phyloP scores from a whole-genome alignment of 2,113 vertebrate genomes.

The Symphodus melops region DNA sequence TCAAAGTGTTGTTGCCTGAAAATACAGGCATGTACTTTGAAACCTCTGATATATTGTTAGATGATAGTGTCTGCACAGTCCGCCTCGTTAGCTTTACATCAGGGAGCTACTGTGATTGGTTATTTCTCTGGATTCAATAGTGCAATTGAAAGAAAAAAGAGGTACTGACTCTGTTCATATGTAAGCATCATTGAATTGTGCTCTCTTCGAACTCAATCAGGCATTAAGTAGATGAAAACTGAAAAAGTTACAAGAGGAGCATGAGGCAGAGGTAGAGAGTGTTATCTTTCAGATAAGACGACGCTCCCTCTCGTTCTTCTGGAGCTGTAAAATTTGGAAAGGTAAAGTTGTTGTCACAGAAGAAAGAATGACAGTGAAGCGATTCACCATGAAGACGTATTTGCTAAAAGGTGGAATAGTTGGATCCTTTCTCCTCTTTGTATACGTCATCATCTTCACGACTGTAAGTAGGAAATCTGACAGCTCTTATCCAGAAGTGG shows the following conservation, averaged over 20 bases:
- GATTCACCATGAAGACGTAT: constrained; percentile 34
- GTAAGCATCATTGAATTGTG: not conserved
- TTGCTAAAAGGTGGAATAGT: constrained; percentile 19
- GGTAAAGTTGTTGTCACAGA: not conserved
- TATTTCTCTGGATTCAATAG: not conserved
- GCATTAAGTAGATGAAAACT: not conserved
- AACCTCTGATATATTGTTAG: not conserved
- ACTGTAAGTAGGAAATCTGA: not conserved
- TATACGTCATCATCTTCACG: constrained; percentile 26
- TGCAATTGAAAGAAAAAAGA: not conserved
- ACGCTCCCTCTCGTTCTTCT: not conserved
- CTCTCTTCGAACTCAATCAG: not conserved
- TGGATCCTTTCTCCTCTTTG: constrained; percentile 19
- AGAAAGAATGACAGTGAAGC: constrained; percentile 37
- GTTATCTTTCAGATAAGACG: constrained; percentile 45
- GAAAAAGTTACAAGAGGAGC: not conserved
- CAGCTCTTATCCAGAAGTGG: not conserved
- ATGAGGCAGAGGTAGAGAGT: not conserved
- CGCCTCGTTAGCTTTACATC: not conserved
- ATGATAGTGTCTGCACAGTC: not conserved
- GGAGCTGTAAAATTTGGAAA: not conserved
- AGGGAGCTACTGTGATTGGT: too few relatives aligned
- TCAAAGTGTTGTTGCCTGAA: not conserved
- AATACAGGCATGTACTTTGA: constrained; percentile 25
- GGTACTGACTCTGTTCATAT: not conserved